Conservation (phyloP, 1,140 invertebrate genomes). For the Homarus americanus region DNA sequence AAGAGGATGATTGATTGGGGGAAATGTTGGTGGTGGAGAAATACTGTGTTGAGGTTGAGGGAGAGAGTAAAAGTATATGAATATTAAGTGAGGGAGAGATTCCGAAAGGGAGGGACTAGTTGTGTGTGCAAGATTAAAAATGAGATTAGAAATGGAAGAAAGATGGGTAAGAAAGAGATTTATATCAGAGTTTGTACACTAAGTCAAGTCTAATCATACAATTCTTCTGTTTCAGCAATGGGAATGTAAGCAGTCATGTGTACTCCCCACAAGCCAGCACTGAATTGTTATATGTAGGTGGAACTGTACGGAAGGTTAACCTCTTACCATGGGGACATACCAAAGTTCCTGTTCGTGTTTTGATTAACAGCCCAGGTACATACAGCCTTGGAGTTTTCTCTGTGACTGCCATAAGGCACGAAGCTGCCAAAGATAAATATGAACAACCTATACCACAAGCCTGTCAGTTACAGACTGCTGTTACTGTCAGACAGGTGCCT, state of each 20-base stretch:
- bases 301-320: slow-evolving; percentile 38
- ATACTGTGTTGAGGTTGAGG: background rate
- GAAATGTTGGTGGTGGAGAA: too few species aligned
- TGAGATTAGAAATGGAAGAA: too few species aligned
- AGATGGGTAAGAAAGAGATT: background rate
- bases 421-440: slow-evolving; percentile 24
- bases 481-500: slow-evolving; percentile 33
- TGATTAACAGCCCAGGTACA: slow-evolving; percentile 55
- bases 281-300: slow-evolving; percentile 56
- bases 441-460: slow-evolving; percentile 49
- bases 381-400: slow-evolving; percentile 49
- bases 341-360: slow-evolving; percentile 49
- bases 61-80: background rate
- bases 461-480: slow-evolving; percentile 60
- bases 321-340: slow-evolving; percentile 48
- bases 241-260: slow-evolving; percentile 41
- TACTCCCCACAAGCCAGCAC: slow-evolving; percentile 60
- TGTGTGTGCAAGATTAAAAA: too few species aligned
- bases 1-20: too few species aligned
- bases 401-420: slow-evolving; percentile 38
- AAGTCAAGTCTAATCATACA: background rate
- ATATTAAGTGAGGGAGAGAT: background rate
- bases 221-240: slow-evolving; percentile 39
- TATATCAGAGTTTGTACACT: background rate
- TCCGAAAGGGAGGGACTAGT: background rate